phyloP scores from a whole-genome alignment of 35 echinoderm and acorn worm genomes.

The Lytechinus variegatus region DNA sequence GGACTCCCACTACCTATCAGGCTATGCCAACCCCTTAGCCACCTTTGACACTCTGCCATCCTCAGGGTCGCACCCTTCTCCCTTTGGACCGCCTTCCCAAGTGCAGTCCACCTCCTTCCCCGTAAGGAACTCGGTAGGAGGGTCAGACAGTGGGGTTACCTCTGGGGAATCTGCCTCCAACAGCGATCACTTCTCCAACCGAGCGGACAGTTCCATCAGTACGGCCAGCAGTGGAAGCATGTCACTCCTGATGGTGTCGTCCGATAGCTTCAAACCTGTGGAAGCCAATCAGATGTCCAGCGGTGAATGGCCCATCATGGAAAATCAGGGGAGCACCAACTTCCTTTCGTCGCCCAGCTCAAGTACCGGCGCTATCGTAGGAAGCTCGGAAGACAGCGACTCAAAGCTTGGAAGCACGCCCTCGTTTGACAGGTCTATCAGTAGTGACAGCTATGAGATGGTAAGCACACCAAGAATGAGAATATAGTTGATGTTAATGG shows the following conservation, averaged over 20 bases:
- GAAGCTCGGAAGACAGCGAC: conserved; percentile 51
- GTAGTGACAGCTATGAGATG: conserved; percentile 52
- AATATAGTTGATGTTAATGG: too few species aligned
- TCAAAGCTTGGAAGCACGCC: conserved; percentile 39
- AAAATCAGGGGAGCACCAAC: conserved; percentile 31
- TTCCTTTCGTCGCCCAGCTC: conserved; percentile 57
- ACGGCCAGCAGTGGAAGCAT: conserved; percentile 56
- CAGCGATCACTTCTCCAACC: conserved; percentile 60
- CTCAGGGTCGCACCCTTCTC: background rate
- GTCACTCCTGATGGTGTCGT: conserved; percentile 48
- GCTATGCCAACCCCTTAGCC: conserved; percentile 51
- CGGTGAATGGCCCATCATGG: conserved; percentile 48
- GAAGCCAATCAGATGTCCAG: conserved; percentile 53
- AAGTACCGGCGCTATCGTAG: conserved; percentile 11
- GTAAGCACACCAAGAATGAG: background rate
- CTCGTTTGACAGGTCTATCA: conserved; percentile 55
- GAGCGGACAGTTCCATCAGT: conserved; percentile 56
- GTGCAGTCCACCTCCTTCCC: background rate
- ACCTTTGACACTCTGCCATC: conserved; percentile 34
- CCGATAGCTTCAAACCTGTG: conserved; percentile 51
- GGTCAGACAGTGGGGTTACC: conserved; percentile 65
- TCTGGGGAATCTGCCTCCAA: conserved; percentile 50
- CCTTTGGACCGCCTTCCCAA: conserved; percentile 14
- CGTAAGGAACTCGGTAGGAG: conserved; percentile 15
- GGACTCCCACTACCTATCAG: background rate